phyloP scores from a whole-genome alignment of 2,888 invertebrate species.

The Boloria selene region DNA sequence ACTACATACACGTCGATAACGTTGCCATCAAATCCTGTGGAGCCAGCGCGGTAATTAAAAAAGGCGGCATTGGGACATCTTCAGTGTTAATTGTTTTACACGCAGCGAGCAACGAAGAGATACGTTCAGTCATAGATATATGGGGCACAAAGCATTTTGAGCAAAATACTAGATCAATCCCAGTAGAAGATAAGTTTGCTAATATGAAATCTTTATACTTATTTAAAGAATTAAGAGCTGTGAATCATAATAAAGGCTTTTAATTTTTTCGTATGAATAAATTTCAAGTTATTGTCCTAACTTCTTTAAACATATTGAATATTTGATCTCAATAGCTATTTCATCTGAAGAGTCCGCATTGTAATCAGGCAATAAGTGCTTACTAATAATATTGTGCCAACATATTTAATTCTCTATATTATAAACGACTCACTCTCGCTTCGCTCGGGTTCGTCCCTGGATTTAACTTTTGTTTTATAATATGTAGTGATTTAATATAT shows the following conservation, averaged over 20 bases:
- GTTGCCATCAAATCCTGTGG: slow-evolving; percentile 66
- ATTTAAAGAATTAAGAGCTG: slow-evolving; percentile 50
- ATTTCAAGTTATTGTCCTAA: background rate
- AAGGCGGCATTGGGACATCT: slow-evolving; percentile 59
- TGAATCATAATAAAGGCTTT: slow-evolving; percentile 57
- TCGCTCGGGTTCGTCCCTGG: no score
- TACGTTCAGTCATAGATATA: slow-evolving; percentile 68
- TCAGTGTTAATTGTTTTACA: slow-evolving; percentile 63
- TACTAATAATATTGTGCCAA: no score
- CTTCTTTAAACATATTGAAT: no score
- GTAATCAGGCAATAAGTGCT: no score
- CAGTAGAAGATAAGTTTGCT: slow-evolving; percentile 40
- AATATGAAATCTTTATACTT: slow-evolving; percentile 54
- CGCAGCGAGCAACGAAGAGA: slow-evolving; percentile 62
- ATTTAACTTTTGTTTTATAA: no score
- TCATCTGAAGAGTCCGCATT: no score
- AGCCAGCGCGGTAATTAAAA: slow-evolving; percentile 58
- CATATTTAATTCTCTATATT: no score
- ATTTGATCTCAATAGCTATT: no score
- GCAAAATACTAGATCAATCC: slow-evolving; percentile 12
- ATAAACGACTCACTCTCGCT: no score
- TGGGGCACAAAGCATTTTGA: slow-evolving; percentile 57
- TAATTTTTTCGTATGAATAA: background rate
- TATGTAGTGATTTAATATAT: no score
- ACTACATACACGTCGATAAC: slow-evolving; percentile 69